These are phyloP conservation scores for Sminthurinus signatus DNA, from an alignment of 1,140 invertebrate genomes.

Conservation along the genomic window DNA sequence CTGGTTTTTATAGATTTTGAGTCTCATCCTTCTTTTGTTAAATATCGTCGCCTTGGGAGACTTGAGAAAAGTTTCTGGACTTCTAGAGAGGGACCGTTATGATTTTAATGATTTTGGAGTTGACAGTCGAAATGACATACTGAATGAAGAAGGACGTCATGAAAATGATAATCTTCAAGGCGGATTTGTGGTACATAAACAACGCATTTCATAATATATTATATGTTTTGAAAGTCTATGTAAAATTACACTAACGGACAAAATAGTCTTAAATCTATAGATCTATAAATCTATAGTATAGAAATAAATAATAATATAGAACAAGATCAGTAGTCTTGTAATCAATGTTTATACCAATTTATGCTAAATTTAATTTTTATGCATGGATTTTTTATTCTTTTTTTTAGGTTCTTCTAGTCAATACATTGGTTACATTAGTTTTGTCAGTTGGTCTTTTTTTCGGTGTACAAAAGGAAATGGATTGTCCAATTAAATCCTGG, in stretches of 20 bases:
- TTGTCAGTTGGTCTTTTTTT: conserved; percentile 34
- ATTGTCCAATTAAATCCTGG: conserved; percentile 39
- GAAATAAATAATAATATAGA: not conserved
- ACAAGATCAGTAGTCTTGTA: no score
- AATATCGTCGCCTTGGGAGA: conserved; percentile 34
- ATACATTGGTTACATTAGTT: conserved; percentile 26
- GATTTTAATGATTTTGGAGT: conserved; percentile 17
- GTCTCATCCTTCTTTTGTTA: conserved; percentile 33
- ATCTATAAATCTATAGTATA: not conserved
- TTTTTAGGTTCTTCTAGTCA: conserved; percentile 11
- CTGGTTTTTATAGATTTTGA: conserved; percentile 33
- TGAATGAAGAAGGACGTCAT: conserved; percentile 33
- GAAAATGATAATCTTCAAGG: conserved; percentile 9
- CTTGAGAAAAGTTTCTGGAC: conserved; percentile 35
- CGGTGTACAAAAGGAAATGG: conserved; percentile 35
- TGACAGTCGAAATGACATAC: conserved; percentile 16
- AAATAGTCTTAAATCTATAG: conserved; percentile 7
- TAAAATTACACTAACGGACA: no score
- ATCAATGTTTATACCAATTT: no score
- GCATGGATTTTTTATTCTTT: not conserved
- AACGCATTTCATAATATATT: not conserved
- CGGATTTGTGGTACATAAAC: no score
- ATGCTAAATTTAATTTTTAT: no score
- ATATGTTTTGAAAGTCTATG: no score
- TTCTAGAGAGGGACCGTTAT: conserved; percentile 23